phyloP scores from a whole-genome alignment of 2,797 vertebrate genomes.

The Liasis olivaceus region DNA sequence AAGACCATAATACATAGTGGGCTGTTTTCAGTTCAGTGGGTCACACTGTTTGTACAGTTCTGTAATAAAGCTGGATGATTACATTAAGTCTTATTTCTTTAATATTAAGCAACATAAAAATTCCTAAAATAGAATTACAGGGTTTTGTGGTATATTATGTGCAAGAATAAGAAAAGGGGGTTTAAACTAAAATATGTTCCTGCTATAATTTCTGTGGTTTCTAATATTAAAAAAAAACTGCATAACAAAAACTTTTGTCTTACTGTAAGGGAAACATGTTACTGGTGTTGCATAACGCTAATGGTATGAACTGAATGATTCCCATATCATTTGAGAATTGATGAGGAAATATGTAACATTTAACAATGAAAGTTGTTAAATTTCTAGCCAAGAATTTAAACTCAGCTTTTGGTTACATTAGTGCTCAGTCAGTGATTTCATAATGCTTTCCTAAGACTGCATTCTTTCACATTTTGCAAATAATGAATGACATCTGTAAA shows the following conservation, averaged over 20 bases:
- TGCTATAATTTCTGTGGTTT: conserved; percentile 74
- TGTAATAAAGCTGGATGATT: conserved; percentile 43
- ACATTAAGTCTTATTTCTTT: conserved; percentile 48
- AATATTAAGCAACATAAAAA: conserved; percentile 35
- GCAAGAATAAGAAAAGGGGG: no score
- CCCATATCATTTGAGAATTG: conserved; percentile 62
- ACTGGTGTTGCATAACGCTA: conserved; percentile 73
- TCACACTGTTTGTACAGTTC: neutral
- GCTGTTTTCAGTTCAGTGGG: neutral
- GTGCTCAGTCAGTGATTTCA: neutral
- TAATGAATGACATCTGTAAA: neutral
- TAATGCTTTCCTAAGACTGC: neutral
- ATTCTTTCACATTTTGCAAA: neutral
- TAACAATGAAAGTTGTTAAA: conserved; percentile 42
- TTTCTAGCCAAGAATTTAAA: conserved; percentile 9
- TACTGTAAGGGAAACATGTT: conserved; percentile 72
- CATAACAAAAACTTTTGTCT: conserved; percentile 69
- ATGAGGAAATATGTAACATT: neutral
- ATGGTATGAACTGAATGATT: conserved; percentile 65
- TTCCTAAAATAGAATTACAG: conserved; percentile 39
- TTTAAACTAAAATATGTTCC: conserved; percentile 66
- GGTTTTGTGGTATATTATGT: neutral
- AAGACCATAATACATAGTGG: neutral
- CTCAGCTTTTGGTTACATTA: conserved; percentile 25
- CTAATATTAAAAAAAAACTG: conserved; percentile 61